Evolutionary conservation across 2,113 vertebrate genomes (phyloP).

Genomic region (Nettapus auritus): DNA sequence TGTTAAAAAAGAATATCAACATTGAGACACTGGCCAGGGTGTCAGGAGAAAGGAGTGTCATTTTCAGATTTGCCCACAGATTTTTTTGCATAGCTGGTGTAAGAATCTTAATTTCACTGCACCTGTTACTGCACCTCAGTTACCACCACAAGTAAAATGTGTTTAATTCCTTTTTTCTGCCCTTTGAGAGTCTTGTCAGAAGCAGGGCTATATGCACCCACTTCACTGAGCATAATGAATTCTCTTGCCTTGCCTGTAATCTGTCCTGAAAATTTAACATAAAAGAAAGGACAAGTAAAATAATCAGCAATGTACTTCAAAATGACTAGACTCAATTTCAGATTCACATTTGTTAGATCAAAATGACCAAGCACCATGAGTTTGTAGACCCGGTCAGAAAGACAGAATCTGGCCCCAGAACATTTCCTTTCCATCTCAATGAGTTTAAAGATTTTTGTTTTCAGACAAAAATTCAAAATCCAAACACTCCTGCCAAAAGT

Average conservation of each 20-base stretch:
- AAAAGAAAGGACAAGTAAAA: not conserved
- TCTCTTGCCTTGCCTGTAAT: not conserved
- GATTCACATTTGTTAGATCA: not conserved
- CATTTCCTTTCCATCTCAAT: not conserved
- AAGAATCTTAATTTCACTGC: not conserved
- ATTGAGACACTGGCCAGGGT: not conserved
- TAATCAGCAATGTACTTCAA: not conserved
- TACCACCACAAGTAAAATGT: not conserved
- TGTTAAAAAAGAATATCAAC: not conserved
- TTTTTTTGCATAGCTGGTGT: not conserved
- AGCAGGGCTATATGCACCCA: fast-evolving
- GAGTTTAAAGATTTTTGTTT: not conserved
- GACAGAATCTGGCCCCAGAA: not conserved
- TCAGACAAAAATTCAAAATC: not conserved
- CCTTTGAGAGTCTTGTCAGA: not conserved
- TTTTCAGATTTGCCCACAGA: not conserved
- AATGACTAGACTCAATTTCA: not conserved
- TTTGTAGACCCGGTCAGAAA: not conserved
- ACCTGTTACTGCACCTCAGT: not conserved
- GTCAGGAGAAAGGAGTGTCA: not conserved
- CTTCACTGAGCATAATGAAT: not conserved
- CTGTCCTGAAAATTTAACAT: not conserved
- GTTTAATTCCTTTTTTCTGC: not conserved
- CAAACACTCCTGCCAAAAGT: not conserved
- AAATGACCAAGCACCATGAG: not conserved